Evolutionary conservation across 1,140 invertebrate species (phyloP).

Genomic region (Cydia pomonella): DNA sequence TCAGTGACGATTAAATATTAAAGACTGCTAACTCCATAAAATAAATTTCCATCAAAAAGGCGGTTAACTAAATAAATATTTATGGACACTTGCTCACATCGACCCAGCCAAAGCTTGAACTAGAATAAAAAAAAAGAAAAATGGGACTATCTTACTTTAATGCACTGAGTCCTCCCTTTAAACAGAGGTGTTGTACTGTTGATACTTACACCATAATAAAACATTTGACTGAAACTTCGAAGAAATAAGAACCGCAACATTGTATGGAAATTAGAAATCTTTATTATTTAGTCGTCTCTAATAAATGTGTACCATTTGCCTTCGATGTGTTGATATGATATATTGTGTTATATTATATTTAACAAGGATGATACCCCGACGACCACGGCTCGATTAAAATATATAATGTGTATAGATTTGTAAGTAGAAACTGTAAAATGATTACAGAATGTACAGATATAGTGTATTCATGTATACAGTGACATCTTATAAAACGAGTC

Average conservation of each 20-base stretch:
- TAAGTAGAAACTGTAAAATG: conserved; percentile 28
- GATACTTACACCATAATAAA: background rate
- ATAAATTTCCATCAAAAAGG: no score
- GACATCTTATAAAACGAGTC: background rate
- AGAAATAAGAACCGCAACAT: background rate
- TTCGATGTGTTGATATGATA: conserved; percentile 16
- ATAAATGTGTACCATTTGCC: conserved; percentile 25
- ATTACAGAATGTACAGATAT: conserved; percentile 15
- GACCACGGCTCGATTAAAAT: conserved; percentile 38
- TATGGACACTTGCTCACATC: no score
- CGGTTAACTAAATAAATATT: no score
- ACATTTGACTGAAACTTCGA: no score
- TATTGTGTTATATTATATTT: conserved; percentile 3
- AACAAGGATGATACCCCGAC: conserved; percentile 35
- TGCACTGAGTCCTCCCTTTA: background rate
- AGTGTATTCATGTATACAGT: conserved; percentile 12
- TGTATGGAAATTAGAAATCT: background rate
- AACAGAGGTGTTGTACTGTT: background rate
- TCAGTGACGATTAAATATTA: background rate
- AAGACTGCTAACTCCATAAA: no score
- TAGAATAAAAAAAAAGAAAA: no score
- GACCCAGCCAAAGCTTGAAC: no score
- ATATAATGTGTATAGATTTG: conserved; percentile 14
- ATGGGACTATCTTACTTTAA: background rate
- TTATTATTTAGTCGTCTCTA: background rate